phyloP scores from a whole-genome alignment of 2,797 vertebrate genomes.

The Siniperca obscura region DNA sequence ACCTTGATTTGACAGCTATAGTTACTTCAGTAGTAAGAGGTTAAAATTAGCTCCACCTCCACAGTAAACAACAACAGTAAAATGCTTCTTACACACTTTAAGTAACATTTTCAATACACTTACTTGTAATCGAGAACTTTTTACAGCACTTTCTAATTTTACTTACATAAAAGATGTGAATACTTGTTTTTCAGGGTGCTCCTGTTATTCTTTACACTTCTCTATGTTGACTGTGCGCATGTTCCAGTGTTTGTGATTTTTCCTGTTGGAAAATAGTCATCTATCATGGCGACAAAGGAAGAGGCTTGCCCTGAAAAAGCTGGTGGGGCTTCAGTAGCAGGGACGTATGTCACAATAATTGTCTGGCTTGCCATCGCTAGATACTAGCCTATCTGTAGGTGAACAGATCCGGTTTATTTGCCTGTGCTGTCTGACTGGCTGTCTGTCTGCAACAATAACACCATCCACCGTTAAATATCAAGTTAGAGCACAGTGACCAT shows the following conservation, averaged over 20 bases:
- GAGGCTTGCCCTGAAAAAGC: constrained; percentile 1
- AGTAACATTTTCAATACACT: background rate
- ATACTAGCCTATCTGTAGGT: background rate
- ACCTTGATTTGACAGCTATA: background rate
- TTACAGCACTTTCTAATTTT: background rate
- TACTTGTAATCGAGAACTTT: background rate
- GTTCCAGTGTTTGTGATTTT: constrained; percentile 10
- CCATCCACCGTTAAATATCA: background rate
- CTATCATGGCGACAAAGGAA: constrained; percentile 22
- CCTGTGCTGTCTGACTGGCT: background rate
- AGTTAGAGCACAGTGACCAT: background rate
- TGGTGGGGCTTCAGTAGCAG: background rate
- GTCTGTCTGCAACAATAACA: background rate
- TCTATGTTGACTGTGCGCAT: background rate
- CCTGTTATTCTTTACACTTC: constrained; percentile 28
- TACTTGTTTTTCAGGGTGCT: background rate
- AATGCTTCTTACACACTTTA: too few species aligned
- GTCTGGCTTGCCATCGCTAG: background rate
- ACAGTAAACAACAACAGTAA: too few species aligned
- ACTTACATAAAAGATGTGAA: too few species aligned
- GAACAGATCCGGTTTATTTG: background rate
- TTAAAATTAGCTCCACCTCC: background rate
- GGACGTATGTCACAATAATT: background rate
- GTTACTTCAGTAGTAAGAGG: background rate
- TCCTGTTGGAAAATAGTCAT: constrained; percentile 1